phyloP scores from a whole-genome alignment of 2,797 vertebrate species.

The Dallia pectoralis region DNA sequence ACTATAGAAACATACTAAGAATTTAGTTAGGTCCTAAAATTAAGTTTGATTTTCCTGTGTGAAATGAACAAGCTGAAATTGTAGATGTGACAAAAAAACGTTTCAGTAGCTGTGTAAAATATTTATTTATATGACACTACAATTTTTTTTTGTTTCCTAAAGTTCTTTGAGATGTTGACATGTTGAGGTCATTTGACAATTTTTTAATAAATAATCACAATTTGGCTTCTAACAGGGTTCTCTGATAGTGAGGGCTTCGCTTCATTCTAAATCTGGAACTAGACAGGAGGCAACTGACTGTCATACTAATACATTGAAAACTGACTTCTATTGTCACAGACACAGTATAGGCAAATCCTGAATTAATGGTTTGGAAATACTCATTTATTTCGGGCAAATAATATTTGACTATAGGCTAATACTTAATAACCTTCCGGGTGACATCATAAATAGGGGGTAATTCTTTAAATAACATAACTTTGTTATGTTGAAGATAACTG shows the following conservation, averaged over 20 bases:
- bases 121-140: not conserved
- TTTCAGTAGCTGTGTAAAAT: not conserved
- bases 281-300: not conserved
- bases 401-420: no score
- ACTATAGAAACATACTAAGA: not conserved
- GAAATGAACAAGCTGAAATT: not conserved
- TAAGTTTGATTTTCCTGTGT: not conserved
- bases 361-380: not conserved
- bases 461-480: no score
- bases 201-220: constrained; percentile 32
- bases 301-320: constrained; percentile 10
- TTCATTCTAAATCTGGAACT: not conserved
- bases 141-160: not conserved
- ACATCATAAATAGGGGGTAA: not conserved
- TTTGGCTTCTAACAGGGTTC: constrained; percentile 33
- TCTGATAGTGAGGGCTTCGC: constrained; percentile 1
- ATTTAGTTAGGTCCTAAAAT: no score
- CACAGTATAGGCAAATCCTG: not conserved
- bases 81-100: not conserved
- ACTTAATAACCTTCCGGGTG: not conserved
- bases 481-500: no score
- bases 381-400: no score
- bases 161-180: constrained; percentile 2
- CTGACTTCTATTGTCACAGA: not conserved
- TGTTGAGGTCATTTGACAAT: constrained; percentile 4